Evolutionary conservation across 2,113 vertebrate species (phyloP).

Genomic region (Aythya baeri): DNA sequence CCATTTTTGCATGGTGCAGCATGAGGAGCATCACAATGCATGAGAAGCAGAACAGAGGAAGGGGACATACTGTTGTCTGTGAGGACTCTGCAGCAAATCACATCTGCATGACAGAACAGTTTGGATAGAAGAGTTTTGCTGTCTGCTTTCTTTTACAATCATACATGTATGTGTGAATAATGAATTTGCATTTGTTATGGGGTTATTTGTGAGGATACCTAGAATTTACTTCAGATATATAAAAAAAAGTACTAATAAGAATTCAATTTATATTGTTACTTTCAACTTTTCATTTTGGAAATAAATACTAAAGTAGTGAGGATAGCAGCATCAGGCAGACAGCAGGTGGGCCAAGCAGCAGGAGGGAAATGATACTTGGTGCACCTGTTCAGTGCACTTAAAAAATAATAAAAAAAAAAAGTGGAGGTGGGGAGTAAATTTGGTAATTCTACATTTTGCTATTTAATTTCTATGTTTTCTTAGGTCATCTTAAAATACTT

Average conservation of each 20-base stretch:
- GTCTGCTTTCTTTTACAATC: background rate
- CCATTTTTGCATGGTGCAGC: background rate
- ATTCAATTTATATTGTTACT: background rate
- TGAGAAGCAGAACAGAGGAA: background rate
- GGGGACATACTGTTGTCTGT: background rate
- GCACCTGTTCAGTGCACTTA: constrained; percentile 50
- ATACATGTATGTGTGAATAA: background rate
- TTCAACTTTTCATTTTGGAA: constrained; percentile 39
- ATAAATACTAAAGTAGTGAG: constrained; percentile 27
- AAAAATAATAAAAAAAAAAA: background rate
- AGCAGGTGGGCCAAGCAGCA: constrained; percentile 68
- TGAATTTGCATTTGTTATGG: background rate
- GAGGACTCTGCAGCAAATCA: background rate
- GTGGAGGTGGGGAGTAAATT: background rate
- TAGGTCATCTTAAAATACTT: background rate
- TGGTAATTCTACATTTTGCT: background rate
- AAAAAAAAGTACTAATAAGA: background rate
- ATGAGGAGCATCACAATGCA: background rate
- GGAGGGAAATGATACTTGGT: constrained; percentile 56
- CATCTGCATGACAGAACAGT: background rate
- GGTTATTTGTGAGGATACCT: background rate
- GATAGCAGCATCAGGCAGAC: constrained; percentile 55
- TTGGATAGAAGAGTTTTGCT: background rate
- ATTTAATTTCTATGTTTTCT: background rate
- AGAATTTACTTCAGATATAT: background rate